Percentiles rank a stretch among this genome's conserved stretches.
phyloP scores from a whole-genome alignment of 2,797 vertebrate genomes.

The Aphelocoma californica region DNA sequence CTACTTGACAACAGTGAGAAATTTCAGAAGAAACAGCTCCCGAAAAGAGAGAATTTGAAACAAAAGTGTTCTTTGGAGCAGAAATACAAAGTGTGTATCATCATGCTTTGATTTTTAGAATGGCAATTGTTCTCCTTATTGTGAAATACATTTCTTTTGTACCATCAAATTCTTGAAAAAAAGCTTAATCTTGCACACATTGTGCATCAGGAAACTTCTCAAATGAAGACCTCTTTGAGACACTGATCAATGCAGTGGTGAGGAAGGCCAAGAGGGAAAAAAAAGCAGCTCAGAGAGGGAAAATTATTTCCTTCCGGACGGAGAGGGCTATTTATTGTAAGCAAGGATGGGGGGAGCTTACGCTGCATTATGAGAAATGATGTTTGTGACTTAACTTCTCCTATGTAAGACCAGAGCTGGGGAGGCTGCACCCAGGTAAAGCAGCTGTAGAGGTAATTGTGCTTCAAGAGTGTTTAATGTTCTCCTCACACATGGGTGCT shows the following conservation, averaged over 20 bases:
- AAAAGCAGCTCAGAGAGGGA: neutral
- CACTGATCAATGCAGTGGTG: neutral
- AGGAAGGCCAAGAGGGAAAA: neutral
- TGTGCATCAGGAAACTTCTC: neutral
- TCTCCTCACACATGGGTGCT: neutral
- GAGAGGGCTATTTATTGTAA: neutral
- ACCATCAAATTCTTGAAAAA: neutral
- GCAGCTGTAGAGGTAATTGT: rapidly evolving
- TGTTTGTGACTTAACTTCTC: neutral
- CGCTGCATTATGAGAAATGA: neutral
- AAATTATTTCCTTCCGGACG: neutral
- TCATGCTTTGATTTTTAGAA: neutral
- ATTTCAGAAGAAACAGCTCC: conserved; percentile 19
- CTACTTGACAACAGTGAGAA: neutral
- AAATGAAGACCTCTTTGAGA: conserved; percentile 1
- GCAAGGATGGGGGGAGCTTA: neutral
- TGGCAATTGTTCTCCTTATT: neutral
- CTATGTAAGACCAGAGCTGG: neutral
- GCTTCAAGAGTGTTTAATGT: neutral
- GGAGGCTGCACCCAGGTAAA: neutral
- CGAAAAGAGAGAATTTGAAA: conserved; percentile 26
- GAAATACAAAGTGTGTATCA: neutral
- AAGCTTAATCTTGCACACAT: neutral
- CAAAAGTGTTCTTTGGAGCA: neutral
- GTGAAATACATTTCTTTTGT: neutral